Conservation (phyloP, 2,888 invertebrate genomes). For the Drosophila kokeensis region DNA sequence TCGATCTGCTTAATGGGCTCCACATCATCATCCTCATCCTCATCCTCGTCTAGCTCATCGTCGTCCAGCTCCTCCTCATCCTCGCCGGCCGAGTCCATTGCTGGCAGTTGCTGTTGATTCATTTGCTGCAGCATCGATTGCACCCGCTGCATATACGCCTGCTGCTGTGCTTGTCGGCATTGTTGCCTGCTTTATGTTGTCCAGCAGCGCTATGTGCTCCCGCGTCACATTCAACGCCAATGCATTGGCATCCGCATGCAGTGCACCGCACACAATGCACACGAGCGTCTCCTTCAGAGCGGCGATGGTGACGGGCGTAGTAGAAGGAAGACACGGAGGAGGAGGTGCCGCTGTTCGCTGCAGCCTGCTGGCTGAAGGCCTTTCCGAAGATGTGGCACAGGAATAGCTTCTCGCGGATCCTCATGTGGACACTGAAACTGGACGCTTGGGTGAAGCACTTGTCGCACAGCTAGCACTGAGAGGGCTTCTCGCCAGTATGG, state of each 20-base stretch:
- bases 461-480: conserved; percentile 84
- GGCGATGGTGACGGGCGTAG: not conserved
- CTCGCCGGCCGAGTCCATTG: conserved; percentile 72
- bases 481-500: conserved; percentile 85
- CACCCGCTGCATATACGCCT: conserved; percentile 72
- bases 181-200: conserved; percentile 74
- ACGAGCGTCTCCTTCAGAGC: conserved; percentile 73
- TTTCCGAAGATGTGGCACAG: conserved; percentile 83
- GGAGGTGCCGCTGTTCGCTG: not conserved
- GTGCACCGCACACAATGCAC: conserved; percentile 83
- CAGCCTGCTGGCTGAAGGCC: conserved; percentile 83
- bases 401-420: conserved; percentile 84
- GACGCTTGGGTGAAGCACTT: conserved; percentile 85
- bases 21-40: conserved; percentile 26
- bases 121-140: conserved; percentile 73
- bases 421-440: conserved; percentile 85
- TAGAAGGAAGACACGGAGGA: not conserved
- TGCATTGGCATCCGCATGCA: conserved; percentile 82
- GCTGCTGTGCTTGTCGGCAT: conserved; percentile 68
- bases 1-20: conserved; percentile 15
- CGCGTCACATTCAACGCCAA: conserved; percentile 83
- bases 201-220: conserved; percentile 81
- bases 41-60: conserved; percentile 41
- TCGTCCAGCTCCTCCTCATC: conserved; percentile 67
- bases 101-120: conserved; percentile 62